Evolutionary conservation across 2,888 invertebrate genomes (phyloP).

Genomic region (Tetranychus piercei): DNA sequence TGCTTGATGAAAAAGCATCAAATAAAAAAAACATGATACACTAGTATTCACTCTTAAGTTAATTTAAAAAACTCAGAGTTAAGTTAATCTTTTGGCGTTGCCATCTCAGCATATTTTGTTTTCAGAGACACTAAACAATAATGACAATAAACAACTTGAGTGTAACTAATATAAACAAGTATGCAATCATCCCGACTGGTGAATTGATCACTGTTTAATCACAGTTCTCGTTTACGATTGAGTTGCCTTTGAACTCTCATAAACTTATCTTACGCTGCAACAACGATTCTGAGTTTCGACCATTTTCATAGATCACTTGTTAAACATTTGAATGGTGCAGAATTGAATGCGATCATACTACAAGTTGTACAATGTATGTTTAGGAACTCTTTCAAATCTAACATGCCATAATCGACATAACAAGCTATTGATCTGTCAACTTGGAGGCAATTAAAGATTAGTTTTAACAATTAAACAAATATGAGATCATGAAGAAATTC

Average conservation of each 20-base stretch:
- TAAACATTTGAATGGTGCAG: constrained; percentile 69
- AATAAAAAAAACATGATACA: too few species aligned
- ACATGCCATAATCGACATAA: constrained; percentile 99
- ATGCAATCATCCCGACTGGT: constrained; percentile 86
- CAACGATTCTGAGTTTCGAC: constrained; percentile 73
- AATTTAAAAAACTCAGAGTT: too few species aligned
- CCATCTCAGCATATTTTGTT: too few species aligned
- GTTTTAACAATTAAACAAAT: constrained; percentile 82
- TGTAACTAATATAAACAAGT: too few species aligned
- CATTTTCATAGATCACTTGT: constrained; percentile 55
- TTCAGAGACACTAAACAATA: too few species aligned
- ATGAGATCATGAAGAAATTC: constrained; percentile 89
- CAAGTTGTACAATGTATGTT: too few species aligned
- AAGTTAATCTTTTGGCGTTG: too few species aligned
- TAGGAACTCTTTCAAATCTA: constrained; percentile 91
- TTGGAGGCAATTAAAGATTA: constrained; percentile 87
- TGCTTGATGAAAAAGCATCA: too few species aligned
- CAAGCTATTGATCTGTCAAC: constrained; percentile 68
- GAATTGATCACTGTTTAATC: constrained; percentile 88
- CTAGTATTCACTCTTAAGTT: too few species aligned
- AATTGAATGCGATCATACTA: constrained; percentile 92
- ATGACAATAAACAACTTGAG: too few species aligned
- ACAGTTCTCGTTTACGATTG: constrained; percentile 76
- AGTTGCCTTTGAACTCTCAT: constrained; percentile 95
- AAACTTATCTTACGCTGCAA: constrained; percentile 94